Conservation (phyloP, 30 jellyfish, hydroid and myxozoan genomes). For the Turritopsis rubra region DNA sequence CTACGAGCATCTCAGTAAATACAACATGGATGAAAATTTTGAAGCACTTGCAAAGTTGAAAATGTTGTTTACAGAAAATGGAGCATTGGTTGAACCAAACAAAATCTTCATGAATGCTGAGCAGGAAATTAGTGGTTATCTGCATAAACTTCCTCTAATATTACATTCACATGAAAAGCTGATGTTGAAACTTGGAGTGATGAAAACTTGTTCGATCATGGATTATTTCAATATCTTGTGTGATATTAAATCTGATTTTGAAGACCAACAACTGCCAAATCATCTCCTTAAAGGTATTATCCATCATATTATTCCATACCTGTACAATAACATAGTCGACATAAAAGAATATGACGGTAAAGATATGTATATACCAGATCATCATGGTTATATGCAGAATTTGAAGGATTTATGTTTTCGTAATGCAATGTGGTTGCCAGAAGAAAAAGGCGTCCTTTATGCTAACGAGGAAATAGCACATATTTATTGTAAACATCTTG, state of each 20-base stretch:
- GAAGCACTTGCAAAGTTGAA: not conserved
- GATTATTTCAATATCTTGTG: constrained; percentile 28
- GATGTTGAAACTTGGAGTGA: constrained; percentile 44
- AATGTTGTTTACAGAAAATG: constrained; percentile 13
- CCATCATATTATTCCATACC: not conserved
- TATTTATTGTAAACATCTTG: constrained; percentile 26
- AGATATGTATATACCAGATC: constrained; percentile 41
- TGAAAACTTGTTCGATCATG: constrained; percentile 14
- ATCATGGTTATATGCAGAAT: constrained; percentile 21
- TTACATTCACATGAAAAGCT: not conserved
- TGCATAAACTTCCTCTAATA: constrained; percentile 25
- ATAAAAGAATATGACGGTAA: not conserved
- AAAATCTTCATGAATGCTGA: constrained; percentile 6
- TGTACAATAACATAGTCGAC: not conserved
- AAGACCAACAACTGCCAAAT: not conserved
- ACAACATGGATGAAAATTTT: not conserved
- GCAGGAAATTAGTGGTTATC: constrained; percentile 37
- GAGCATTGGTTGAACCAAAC: constrained; percentile 23
- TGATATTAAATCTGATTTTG: not conserved
- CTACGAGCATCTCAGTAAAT: not conserved
- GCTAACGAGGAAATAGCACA: constrained; percentile 35
- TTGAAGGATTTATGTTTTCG: constrained; percentile 21
- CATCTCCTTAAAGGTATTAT: constrained; percentile 27
- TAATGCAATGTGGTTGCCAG: constrained; percentile 49
- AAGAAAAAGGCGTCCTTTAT: constrained; percentile 26